Conservation (phyloP, 2,888 invertebrate genomes). For the Linnaemya vulpina region DNA sequence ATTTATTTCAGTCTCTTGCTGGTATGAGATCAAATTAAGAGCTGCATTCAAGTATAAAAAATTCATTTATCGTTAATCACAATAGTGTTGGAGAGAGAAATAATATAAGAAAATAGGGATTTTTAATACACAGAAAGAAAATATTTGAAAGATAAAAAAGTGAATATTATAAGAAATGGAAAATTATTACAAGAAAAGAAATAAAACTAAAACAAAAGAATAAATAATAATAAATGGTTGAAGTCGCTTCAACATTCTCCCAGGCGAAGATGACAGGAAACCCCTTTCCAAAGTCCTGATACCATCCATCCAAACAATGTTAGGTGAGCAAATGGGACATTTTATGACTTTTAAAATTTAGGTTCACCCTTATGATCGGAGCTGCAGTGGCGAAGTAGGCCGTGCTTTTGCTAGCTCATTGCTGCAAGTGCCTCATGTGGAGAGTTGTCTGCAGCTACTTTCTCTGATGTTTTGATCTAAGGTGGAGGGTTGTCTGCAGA, state of each 20-base stretch:
- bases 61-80: too few relatives aligned
- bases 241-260: constrained; percentile 4
- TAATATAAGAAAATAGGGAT: too few relatives aligned
- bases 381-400: not conserved
- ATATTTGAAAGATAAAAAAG: too few relatives aligned
- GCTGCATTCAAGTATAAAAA: too few relatives aligned
- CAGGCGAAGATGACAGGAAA: not conserved
- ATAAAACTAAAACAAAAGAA: too few relatives aligned
- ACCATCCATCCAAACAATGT: not conserved
- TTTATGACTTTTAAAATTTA: not conserved
- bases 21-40: too few relatives aligned
- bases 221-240: not conserved
- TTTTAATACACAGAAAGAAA: too few relatives aligned
- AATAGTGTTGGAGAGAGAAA: too few relatives aligned
- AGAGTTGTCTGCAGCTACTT: not conserved
- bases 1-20: too few relatives aligned
- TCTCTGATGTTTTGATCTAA: not conserved
- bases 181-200: too few relatives aligned
- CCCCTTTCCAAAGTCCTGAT: not conserved
- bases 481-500: too few relatives aligned
- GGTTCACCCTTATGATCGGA: not conserved
- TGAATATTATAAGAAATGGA: too few relatives aligned
- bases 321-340: not conserved
- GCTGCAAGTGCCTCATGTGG: not conserved
- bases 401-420: not conserved